These are phyloP conservation scores for Drosophila melanocephala DNA, from an alignment of 2,888 invertebrate genomes.

Conservation along the genomic window DNA sequence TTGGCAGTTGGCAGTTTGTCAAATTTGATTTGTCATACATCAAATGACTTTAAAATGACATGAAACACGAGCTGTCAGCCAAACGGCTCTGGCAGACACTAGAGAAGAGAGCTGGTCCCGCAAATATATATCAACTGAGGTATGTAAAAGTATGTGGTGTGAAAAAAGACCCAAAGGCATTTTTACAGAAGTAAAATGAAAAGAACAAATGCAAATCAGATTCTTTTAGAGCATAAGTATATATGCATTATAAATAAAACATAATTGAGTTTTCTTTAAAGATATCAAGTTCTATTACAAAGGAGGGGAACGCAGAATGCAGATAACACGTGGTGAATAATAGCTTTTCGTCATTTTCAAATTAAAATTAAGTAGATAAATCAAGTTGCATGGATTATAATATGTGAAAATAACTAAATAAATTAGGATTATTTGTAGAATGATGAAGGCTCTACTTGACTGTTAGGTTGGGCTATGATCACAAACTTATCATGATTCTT, in stretches of 20 bases:
- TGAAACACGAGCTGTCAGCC: constrained; percentile 49
- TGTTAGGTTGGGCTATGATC: not conserved
- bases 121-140: not conserved
- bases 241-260: not conserved
- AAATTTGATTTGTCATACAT: constrained; percentile 81
- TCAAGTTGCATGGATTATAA: not conserved
- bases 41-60: constrained; percentile 81
- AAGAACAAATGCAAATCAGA: not conserved
- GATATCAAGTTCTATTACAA: not conserved
- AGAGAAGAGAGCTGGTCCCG: not conserved
- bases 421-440: not conserved
- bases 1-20: constrained; percentile 82
- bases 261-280: not conserved
- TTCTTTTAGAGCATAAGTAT: not conserved
- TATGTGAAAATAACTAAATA: too few relatives aligned
- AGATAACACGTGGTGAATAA: not conserved
- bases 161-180: not conserved
- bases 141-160: not conserved
- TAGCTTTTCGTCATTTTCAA: not conserved
- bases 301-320: too few relatives aligned
- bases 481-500: not conserved
- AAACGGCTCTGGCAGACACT: constrained; percentile 3
- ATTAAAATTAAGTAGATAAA: not conserved
- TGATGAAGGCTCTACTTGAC: not conserved
- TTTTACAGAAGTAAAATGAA: not conserved